phyloP scores from a whole-genome alignment of 1,140 invertebrate species.

The Araneus ventricosus region DNA sequence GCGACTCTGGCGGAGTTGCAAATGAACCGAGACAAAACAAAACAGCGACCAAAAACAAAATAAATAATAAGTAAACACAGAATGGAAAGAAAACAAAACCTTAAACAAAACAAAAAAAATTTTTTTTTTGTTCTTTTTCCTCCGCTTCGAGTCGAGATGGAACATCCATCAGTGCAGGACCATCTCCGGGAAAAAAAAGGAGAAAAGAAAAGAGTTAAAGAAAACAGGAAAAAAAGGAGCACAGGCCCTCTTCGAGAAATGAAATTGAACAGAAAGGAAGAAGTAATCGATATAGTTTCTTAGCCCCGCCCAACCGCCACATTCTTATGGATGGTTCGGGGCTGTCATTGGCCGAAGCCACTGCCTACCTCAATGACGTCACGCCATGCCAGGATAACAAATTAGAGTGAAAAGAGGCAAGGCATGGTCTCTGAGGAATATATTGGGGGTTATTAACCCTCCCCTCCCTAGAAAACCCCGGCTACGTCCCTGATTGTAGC shows the following conservation, averaged over 20 bases:
- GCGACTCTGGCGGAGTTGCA: constrained; percentile 52
- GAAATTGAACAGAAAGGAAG: constrained; percentile 74
- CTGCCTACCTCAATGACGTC: constrained; percentile 72
- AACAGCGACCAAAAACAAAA: constrained; percentile 44
- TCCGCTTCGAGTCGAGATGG: constrained; percentile 48
- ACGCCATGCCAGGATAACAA: constrained; percentile 66
- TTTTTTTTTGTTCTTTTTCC: no score
- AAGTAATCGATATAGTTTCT: constrained; percentile 73
- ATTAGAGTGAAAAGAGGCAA: constrained; percentile 64
- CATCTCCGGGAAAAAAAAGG: constrained; percentile 4
- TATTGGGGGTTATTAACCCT: constrained; percentile 74
- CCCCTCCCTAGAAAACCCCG: constrained; percentile 45
- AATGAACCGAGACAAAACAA: constrained; percentile 68
- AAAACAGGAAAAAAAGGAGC: constrained; percentile 5
- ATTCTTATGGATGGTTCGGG: constrained; percentile 55
- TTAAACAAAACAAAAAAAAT: constrained; percentile 19
- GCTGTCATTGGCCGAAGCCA: constrained; percentile 57
- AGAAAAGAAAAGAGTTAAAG: neutral
- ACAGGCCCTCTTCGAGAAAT: constrained; percentile 59
- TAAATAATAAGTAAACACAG: constrained; percentile 5
- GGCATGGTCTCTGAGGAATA: constrained; percentile 67
- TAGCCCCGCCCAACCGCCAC: constrained; percentile 67
- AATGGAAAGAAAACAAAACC: constrained; percentile 32
- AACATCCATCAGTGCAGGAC: constrained; percentile 70
- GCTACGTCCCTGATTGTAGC: constrained; percentile 56